A percentile compares a stretch with the other conserved stretches of the same genome.
Conservation (phyloP, 2,113 vertebrate genomes). For the Antechinus flavipes region DNA sequence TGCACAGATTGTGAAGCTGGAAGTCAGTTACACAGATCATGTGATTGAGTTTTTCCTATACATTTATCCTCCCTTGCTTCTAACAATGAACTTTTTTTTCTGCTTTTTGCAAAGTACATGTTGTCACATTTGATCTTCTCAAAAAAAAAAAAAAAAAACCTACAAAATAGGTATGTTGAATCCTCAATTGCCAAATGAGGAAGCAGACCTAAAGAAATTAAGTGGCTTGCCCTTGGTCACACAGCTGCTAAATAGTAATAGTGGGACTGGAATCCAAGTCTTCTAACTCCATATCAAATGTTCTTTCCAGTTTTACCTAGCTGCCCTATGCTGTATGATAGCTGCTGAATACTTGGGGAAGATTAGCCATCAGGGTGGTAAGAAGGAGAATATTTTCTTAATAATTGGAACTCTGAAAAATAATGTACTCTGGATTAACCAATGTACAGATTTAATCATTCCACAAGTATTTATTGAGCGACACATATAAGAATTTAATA, state of each 20-base stretch:
- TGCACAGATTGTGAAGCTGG: background rate
- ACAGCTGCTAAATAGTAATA: background rate
- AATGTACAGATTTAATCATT: background rate
- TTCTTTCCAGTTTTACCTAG: background rate
- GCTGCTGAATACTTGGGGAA: slow-evolving; percentile 1
- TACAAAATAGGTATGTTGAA: background rate
- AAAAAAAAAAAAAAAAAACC: background rate
- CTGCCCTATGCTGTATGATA: background rate
- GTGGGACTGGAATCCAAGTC: background rate
- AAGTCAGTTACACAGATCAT: background rate
- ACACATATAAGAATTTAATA: background rate
- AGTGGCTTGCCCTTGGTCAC: background rate
- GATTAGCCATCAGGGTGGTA: background rate
- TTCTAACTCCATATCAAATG: slow-evolving; percentile 2
- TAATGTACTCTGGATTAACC: background rate
- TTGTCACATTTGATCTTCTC: background rate
- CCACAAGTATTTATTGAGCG: background rate
- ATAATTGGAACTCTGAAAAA: background rate
- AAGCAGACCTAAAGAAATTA: background rate
- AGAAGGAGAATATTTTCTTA: background rate
- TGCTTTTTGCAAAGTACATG: background rate
- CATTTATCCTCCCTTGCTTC: background rate
- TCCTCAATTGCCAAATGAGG: background rate
- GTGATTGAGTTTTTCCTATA: background rate
- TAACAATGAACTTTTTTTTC: background rate